Evolutionary conservation across 2,113 vertebrate species (phyloP), one percentile per base, ranked within the genome.

Genomic region (Tyto alba): DNA sequence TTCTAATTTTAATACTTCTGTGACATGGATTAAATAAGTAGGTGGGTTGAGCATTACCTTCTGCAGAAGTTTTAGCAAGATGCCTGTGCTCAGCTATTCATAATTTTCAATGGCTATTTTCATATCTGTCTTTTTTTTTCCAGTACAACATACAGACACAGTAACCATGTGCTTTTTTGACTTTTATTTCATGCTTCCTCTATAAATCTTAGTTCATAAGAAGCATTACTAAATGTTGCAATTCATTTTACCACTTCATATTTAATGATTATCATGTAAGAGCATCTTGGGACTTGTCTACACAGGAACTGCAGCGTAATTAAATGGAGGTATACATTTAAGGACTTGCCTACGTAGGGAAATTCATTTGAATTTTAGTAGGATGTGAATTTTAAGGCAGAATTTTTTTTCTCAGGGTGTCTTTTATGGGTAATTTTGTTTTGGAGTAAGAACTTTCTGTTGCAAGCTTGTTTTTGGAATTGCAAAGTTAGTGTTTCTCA

Each of bases 181-280:
- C 3, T 59, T 93, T 91, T 88, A 57, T 93, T 89, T 88, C 11
- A 11, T 79, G 25, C 55, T 93, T 94, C 50, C 82, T 90, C 36
- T 48, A 47, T 92, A 94, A 95, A 92, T 96, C 69, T 40, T 59
- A 7, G 48, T 78, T 87, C 80, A 16, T 88, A 67, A 90, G 80
- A 62, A 84, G 82, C 50, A 26, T 86, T 88, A 64, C 85, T 86
- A 63, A 83, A 66, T 73, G 82, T 79, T 95, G 75, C 72, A 92
- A 71, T 95, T 91, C 63, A 88, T 94, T 96, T 94, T 73, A 56
- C 40, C 64, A 40, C 88, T 93, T 83, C 41, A 21, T 88, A 63
- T 91, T 88, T 88, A 92, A 84, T 53, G 64, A 83, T 86, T 88
- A 71, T 95, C 72, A 43, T 60, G 48, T 75, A 86, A 94, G 76